Evolutionary conservation across 2,113 vertebrate genomes (phyloP), one percentile per base, ranked within the genome.

Genomic region (Coreoperca whiteheadi): DNA sequence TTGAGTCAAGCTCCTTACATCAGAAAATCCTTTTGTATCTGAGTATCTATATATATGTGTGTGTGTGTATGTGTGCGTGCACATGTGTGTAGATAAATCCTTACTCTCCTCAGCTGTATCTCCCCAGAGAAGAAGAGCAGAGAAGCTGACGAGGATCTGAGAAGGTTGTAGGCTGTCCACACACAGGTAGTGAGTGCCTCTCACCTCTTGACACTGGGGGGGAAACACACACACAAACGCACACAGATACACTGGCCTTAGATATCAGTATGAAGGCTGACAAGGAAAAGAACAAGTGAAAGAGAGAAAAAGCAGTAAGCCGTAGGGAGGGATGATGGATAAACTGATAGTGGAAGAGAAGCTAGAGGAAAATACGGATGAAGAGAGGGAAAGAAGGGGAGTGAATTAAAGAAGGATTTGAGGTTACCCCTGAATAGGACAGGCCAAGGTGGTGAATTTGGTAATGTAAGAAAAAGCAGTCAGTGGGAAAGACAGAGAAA

Each of bases 101-200:
- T 85, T 91, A 82, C 78, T 88, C 89, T 97, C 95, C 92, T 96
- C 96, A 85, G 74, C 90, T 69, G 78, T 81, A 30, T 94, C 94
- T 82, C 93, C 93, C 97, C 96, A 97, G 74, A 48, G 90, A 10
- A 97, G 93, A 85, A 99, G 84, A 8, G 95, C 95, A 88, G 98
- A 99, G 91, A 98, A 97, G 68, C 95, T 95, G 91, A 99, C 93
- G 85, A 99, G 93, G 18, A 99, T 96, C 92, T 97, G 95, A 70
- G 89, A 91, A 43, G 97, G 95, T 67, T 91, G 95, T 83, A 96
- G 77, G 81, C 94, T 97, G 87, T 99, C 98, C 91, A 98, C 96
- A 87, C 93, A 96, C 46, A 99, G 93, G 87, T 97, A 97, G 92
- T 97, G 94, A 73, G 85, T 89, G 57, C 93, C 88, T 77, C 73